A percentile compares a stretch with the other conserved stretches of the same genome.
phyloP scores from a whole-genome alignment of 2,888 invertebrate species.

The Ischnus inquisitorius region DNA sequence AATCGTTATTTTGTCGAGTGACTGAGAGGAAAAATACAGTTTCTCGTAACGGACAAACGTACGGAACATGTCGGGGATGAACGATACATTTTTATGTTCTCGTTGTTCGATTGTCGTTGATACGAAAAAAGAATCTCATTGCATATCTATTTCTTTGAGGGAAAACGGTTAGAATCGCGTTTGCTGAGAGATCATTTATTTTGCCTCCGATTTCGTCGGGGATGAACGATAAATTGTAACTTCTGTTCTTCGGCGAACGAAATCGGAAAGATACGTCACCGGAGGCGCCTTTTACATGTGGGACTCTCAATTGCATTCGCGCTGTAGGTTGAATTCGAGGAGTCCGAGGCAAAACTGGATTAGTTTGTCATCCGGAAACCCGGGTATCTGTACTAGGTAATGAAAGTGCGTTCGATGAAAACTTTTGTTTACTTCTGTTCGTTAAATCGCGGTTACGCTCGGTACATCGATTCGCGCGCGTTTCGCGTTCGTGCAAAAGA shows the following conservation, averaged over 20 bases:
- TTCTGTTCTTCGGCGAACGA: slow-evolving; percentile 38
- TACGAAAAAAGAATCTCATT: too few relatives aligned
- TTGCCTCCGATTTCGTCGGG: not conserved
- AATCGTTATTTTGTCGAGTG: not conserved
- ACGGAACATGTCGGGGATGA: not conserved
- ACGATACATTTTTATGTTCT: too few relatives aligned
- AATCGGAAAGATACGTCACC: slow-evolving; percentile 27
- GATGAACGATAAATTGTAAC: slow-evolving; percentile 61
- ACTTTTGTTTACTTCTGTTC: slow-evolving; percentile 8
- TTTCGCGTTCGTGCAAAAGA: slow-evolving; percentile 41
- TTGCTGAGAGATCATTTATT: not conserved
- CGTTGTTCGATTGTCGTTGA: too few relatives aligned
- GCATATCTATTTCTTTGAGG: too few relatives aligned
- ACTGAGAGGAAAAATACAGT: not conserved
- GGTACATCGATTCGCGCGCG: not conserved
- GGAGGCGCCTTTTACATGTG: slow-evolving; percentile 30
- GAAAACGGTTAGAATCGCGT: not conserved
- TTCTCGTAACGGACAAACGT: slow-evolving; percentile 3
- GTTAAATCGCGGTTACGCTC: not conserved
- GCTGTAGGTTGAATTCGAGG: not conserved
- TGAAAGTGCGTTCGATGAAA: slow-evolving; percentile 44
- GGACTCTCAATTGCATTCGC: slow-evolving; percentile 25
- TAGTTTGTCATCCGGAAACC: slow-evolving; percentile 37
- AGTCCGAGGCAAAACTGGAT: slow-evolving; percentile 37
- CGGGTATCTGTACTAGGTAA: slow-evolving; percentile 46